Evolutionary conservation across 2,113 vertebrate genomes (phyloP).

Genomic region (Pungitius pungitius): DNA sequence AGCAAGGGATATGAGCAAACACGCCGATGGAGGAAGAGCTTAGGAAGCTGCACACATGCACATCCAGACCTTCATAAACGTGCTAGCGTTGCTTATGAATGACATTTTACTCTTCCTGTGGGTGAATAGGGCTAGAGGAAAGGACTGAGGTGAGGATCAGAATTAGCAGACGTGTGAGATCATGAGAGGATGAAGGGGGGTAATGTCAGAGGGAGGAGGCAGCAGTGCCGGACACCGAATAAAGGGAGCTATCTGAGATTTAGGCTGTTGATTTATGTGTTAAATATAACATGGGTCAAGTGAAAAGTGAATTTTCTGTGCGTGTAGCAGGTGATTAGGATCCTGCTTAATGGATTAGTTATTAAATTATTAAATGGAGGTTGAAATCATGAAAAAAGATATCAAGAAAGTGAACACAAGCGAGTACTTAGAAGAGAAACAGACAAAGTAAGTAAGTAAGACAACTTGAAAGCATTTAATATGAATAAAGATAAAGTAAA

Average conservation of each 20-base stretch:
- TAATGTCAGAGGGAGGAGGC: background rate
- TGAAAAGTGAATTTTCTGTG: conserved; percentile 13
- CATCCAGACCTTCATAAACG: background rate
- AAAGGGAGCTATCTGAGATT: background rate
- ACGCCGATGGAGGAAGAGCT: background rate
- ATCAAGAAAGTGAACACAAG: background rate
- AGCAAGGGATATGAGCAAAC: background rate
- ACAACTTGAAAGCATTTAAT: background rate
- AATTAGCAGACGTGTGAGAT: conserved; percentile 18
- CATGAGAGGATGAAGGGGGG: conserved; percentile 21
- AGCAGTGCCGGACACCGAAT: conserved; percentile 11
- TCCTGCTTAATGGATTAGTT: background rate
- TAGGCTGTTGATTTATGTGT: background rate
- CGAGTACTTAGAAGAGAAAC: background rate
- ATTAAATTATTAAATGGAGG: background rate
- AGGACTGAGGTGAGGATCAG: conserved; percentile 6
- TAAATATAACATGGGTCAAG: conserved; percentile 14
- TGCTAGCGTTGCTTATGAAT: background rate
- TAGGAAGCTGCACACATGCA: background rate
- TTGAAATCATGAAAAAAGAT: background rate
- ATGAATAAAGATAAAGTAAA: background rate
- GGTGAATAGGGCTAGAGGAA: background rate
- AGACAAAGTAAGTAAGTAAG: background rate
- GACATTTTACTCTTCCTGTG: background rate
- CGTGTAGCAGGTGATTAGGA: background rate